These are phyloP conservation scores for Rhabdornis inornatus DNA, from an alignment of 2,113 vertebrate species.

Conservation along the genomic window DNA sequence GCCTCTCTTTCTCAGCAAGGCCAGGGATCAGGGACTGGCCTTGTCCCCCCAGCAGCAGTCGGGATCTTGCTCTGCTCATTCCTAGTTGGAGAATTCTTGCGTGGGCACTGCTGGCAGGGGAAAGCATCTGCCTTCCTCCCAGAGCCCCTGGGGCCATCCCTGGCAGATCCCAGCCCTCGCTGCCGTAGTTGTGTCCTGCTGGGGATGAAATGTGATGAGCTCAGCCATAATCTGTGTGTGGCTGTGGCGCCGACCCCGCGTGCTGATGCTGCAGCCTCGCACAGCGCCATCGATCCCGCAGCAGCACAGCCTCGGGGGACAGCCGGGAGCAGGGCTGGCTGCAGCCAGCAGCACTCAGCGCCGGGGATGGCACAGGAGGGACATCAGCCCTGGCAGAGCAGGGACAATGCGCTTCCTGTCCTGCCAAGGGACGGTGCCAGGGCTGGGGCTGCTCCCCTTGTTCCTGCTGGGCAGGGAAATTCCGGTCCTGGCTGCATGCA, in stretches of 20 bases:
- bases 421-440: background rate
- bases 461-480: background rate
- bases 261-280: slow-evolving; percentile 8
- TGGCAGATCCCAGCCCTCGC: background rate
- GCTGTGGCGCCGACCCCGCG: background rate
- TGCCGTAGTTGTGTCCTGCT: background rate
- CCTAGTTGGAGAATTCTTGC: background rate
- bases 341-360: background rate
- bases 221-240: background rate
- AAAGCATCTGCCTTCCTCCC: background rate
- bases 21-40: background rate
- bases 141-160: background rate
- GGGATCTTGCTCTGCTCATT: rapidly evolving
- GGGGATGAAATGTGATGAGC: background rate
- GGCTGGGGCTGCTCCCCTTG: background rate
- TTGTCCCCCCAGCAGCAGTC: rapidly evolving
- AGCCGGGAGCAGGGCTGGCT: background rate
- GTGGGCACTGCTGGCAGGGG: background rate
- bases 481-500: background rate
- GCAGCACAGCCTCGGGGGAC: background rate
- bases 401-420: background rate
- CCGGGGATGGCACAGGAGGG: background rate
- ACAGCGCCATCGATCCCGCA: background rate
- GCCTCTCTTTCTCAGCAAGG: background rate
- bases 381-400: background rate